A percentile compares a stretch with the other conserved stretches of the same genome.
Conservation (phyloP, 2,113 vertebrate species). For the Eurypyga helias region DNA sequence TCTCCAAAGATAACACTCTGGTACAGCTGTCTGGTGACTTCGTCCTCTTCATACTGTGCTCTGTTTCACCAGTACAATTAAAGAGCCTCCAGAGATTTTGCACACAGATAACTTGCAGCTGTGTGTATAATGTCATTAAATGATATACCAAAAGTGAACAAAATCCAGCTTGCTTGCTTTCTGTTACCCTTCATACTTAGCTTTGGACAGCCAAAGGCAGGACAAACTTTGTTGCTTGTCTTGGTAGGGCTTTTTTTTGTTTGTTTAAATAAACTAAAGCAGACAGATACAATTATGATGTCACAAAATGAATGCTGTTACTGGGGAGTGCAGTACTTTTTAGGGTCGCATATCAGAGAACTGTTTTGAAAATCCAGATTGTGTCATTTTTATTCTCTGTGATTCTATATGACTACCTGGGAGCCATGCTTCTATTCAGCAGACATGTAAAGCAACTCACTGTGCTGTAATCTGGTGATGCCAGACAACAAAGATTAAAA, state of each 20-base stretch:
- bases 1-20: not conserved
- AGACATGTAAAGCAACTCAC: not conserved
- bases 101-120: not conserved
- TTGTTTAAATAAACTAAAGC: not conserved
- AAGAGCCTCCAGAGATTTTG: not conserved
- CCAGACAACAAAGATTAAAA: not conserved
- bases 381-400: not conserved
- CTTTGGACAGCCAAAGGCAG: not conserved
- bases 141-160: not conserved
- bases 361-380: not conserved
- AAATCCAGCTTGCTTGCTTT: not conserved
- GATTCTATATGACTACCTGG: not conserved
- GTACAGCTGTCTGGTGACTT: not conserved
- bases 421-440: not conserved
- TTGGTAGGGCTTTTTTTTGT: not conserved
- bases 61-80: not conserved
- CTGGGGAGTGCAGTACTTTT: not conserved
- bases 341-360: not conserved
- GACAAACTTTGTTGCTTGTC: not conserved
- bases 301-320: not conserved
- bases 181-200: not conserved
- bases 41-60: not conserved
- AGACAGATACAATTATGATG: not conserved
- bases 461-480: not conserved
- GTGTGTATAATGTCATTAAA: not conserved